These are phyloP conservation scores for Numenius arquata DNA, from an alignment of 2,113 vertebrate genomes.

Conservation along the genomic window DNA sequence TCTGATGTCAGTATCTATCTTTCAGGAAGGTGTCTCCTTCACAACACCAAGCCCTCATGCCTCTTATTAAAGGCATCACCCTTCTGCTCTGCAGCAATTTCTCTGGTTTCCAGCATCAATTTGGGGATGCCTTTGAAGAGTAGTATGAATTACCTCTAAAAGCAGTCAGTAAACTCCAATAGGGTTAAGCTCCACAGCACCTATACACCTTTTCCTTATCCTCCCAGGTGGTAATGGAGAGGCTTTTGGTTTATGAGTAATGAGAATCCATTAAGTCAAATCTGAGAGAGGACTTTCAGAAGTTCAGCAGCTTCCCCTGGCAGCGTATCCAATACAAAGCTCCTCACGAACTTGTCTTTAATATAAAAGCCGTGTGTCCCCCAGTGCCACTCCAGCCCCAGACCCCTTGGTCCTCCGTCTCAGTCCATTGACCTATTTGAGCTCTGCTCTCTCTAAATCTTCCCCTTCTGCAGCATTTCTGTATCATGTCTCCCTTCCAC, in stretches of 20 bases:
- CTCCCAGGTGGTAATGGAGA: not conserved
- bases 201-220: not conserved
- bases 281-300: not conserved
- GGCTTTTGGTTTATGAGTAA: not conserved
- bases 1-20: not conserved
- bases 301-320: not conserved
- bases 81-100: not conserved
- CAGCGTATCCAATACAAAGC: not conserved
- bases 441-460: not conserved
- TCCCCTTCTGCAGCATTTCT: not conserved
- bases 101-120: not conserved
- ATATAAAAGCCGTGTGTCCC: not conserved
- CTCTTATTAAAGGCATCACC: not conserved
- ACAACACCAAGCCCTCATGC: fast-evolving
- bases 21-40: not conserved
- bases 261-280: not conserved
- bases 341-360: not conserved
- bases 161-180: not conserved
- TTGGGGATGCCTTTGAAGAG: not conserved
- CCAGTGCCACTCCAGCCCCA: not conserved
- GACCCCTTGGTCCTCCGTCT: not conserved
- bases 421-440: not conserved
- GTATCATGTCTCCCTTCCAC: not conserved
- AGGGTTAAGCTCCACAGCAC: not conserved
- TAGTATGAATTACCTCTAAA: not conserved